phyloP scores from a whole-genome alignment of 2,888 invertebrate genomes.

The Dermolepida albohirtum region DNA sequence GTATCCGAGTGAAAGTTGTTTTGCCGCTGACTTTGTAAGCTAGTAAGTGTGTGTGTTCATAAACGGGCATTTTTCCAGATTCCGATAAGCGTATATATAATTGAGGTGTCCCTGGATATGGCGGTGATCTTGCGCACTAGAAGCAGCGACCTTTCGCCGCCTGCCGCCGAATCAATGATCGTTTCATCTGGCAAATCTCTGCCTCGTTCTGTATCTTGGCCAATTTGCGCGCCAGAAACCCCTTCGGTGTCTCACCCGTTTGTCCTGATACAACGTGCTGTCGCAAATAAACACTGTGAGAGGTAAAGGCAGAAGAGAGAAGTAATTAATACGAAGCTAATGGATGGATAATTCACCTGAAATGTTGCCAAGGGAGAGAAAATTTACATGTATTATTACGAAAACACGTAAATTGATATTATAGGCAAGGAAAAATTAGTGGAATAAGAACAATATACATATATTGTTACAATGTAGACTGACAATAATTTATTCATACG shows the following conservation, averaged over 20 bases:
- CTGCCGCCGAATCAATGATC: constrained; percentile 49
- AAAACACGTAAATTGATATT: neutral
- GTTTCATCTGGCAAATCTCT: constrained; percentile 46
- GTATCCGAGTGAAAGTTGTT: constrained; percentile 51
- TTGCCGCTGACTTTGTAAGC: constrained; percentile 16
- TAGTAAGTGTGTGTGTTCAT: neutral
- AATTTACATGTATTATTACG: neutral
- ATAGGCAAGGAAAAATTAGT: neutral
- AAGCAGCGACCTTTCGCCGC: constrained; percentile 14
- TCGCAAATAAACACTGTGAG: constrained; percentile 3
- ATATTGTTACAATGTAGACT: too few relatives aligned
- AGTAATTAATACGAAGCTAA: constrained; percentile 14
- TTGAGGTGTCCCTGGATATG: constrained; percentile 50
- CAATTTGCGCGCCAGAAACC: constrained; percentile 43
- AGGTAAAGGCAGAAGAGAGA: neutral
- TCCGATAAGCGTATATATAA: constrained; percentile 41
- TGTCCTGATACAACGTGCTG: constrained; percentile 14
- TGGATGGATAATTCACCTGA: constrained; percentile 25
- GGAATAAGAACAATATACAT: too few relatives aligned
- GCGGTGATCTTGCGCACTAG: constrained; percentile 40
- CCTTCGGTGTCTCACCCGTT: constrained; percentile 1
- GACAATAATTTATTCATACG: too few relatives aligned
- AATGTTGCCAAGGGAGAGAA: constrained; percentile 1
- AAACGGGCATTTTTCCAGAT: constrained; percentile 40
- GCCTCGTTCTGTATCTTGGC: constrained; percentile 43